Percentiles rank a stretch among this genome's conserved stretches.
Conservation (phyloP, 1,140 invertebrate genomes). For the Eriocheir sinensis region DNA sequence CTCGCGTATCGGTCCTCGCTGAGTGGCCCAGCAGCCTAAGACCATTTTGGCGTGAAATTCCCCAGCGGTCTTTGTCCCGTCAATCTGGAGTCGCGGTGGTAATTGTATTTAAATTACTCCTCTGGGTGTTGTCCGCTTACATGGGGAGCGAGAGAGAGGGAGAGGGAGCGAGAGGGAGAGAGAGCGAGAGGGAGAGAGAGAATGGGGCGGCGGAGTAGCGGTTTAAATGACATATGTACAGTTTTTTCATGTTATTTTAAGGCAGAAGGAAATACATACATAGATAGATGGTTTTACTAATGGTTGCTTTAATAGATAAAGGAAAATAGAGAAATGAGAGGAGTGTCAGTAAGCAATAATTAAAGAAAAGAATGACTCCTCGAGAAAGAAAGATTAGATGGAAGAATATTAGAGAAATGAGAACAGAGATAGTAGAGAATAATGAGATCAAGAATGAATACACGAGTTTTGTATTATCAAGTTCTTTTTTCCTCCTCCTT, state of each 20-base stretch:
- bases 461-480: too few relatives aligned
- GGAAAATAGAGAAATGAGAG: neutral
- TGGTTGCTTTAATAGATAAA: too few relatives aligned
- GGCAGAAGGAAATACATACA: neutral
- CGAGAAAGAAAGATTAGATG: neutral
- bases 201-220: neutral
- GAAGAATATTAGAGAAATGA: too few relatives aligned
- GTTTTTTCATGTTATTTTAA: too few relatives aligned
- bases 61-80: constrained; percentile 62
- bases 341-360: neutral
- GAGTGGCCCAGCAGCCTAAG: constrained; percentile 58
- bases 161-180: constrained; percentile 37
- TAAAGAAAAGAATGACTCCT: neutral
- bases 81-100: constrained; percentile 54
- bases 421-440: too few relatives aligned
- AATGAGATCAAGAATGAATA: too few relatives aligned
- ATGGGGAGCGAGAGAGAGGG: neutral
- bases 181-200: constrained; percentile 12
- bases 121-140: constrained; percentile 46
- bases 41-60: constrained; percentile 59
- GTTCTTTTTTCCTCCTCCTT: too few relatives aligned
- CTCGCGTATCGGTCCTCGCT: constrained; percentile 47
- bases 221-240: neutral
- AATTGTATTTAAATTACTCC: constrained; percentile 65
- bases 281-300: too few relatives aligned